Evolutionary conservation across 2,888 invertebrate species (phyloP), one percentile per base, ranked within the genome.

Genomic region (Parochlus steinenii): DNA sequence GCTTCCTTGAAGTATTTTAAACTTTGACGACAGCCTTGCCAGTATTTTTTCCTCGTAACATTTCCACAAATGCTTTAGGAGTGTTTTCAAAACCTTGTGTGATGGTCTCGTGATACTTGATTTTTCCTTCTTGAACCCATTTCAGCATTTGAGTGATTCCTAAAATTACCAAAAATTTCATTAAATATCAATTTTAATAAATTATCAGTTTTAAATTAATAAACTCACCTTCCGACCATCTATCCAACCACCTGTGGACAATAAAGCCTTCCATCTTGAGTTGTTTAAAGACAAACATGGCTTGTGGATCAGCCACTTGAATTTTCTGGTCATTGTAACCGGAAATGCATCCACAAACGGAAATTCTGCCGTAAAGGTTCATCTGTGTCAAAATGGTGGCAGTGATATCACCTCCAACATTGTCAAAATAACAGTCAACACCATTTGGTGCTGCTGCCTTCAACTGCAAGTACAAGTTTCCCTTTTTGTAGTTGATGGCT

Each of bases 21-120:
- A 62, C 61, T 61, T 71, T 69, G 8, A 80, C 69, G 40, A 79
- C 53, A 20, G 74, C 73, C 62, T 80, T 80, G 31, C 80, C 80
- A 16, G 62, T 63, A 53, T 76, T 79, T 46, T 70, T 67, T 22
- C 80, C 79, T 36, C 58, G 52, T 6, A 66, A 54, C 50, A 80
- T 63, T 10, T 68, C 72, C 35, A 69, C 61, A 40, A 80, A 68
- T 22, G 79, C 77, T 31, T 71, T 62, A 3, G 74, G 72, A 67
- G 74, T 72, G 45, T 76, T 76, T 42, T 77, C 74, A 53, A 81
- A 79, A 3, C 79, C 80, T 40, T 73, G 57, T 3, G 74, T 74
- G 3, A 73, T 49, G 29, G 76, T 75, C 54, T 82, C 81, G 41
- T 62, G 61, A 48, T 72, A 72, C 46, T 71, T 68, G 8, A 82